These are phyloP conservation scores for Arion vulgaris DNA, from an alignment of 1,140 invertebrate species.

Conservation along the genomic window DNA sequence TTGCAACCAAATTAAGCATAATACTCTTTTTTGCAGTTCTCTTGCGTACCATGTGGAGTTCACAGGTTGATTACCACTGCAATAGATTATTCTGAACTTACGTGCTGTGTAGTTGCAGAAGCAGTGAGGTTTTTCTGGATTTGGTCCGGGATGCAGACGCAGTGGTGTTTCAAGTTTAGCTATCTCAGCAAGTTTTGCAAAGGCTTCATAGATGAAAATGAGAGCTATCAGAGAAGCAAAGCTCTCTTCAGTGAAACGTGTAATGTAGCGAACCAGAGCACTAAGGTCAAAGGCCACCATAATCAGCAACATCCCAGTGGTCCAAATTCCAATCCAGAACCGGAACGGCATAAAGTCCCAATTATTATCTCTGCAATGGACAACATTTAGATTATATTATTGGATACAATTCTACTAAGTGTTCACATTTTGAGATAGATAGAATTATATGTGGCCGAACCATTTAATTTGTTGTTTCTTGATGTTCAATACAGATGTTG, in stretches of 20 bases:
- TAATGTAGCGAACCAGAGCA: constrained; percentile 98
- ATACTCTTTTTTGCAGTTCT: too few relatives aligned
- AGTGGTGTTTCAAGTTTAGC: constrained; percentile 37
- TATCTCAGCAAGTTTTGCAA: constrained; percentile 73
- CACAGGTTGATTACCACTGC: too few relatives aligned
- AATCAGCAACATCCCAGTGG: constrained; percentile 87
- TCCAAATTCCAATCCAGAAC: constrained; percentile 96
- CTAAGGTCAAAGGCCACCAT: constrained; percentile 96
- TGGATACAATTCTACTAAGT: too few relatives aligned
- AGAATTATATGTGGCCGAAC: too few relatives aligned
- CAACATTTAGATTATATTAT: not conserved
- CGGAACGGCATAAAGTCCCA: constrained; percentile 96
- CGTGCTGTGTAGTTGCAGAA: constrained; percentile 23
- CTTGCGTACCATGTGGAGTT: too few relatives aligned
- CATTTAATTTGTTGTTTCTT: too few relatives aligned
- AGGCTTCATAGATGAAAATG: constrained; percentile 98
- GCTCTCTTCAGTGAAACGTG: constrained; percentile 98
- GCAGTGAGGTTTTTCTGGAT: not conserved
- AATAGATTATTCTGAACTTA: too few relatives aligned
- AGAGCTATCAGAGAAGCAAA: constrained; percentile 98
- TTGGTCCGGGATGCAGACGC: constrained; percentile 34
- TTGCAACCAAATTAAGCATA: too few relatives aligned
- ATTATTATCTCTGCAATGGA: constrained; percentile 76
- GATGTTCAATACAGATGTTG: too few relatives aligned
- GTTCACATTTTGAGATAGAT: too few relatives aligned